phyloP scores from a whole-genome alignment of 2,797 vertebrate species.

The Pangasius krempfi region DNA sequence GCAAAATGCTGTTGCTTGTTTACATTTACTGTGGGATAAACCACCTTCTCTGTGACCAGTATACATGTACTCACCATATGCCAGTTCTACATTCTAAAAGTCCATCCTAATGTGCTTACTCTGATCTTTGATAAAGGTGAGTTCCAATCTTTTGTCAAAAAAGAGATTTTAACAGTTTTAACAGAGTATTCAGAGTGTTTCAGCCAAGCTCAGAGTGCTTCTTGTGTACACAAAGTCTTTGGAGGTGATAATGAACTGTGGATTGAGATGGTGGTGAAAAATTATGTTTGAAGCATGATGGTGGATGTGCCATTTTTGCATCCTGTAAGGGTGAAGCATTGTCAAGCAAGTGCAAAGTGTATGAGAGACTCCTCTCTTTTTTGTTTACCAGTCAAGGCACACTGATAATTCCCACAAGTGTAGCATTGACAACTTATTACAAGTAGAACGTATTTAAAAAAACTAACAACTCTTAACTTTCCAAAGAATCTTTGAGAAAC shows the following conservation, averaged over 20 bases:
- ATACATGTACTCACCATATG: background rate
- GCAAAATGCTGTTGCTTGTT: background rate
- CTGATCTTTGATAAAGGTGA: background rate
- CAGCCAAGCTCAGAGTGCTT: conserved; percentile 7
- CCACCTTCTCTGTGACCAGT: background rate
- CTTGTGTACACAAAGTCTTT: conserved; percentile 27
- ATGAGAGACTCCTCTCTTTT: conserved; percentile 44
- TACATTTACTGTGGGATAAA: background rate
- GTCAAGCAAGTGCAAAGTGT: conserved; percentile 28
- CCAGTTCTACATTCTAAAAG: background rate
- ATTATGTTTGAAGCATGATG: conserved; percentile 76
- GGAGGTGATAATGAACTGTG: conserved; percentile 59
- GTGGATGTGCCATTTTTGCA: conserved; percentile 42
- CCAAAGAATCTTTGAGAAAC: background rate
- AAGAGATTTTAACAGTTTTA: background rate
- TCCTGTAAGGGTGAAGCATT: conserved; percentile 22
- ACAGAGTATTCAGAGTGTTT: background rate
- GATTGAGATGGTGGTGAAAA: conserved; percentile 59
- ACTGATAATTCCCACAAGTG: background rate
- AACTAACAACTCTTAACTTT: background rate
- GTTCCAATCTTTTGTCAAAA: background rate
- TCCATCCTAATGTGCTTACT: background rate
- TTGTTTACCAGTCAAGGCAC: background rate
- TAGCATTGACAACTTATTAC: background rate
- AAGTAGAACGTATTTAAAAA: too few species aligned